These are phyloP conservation scores for Patella pellucida DNA, from an alignment of 2,888 invertebrate genomes.

Conservation along the genomic window DNA sequence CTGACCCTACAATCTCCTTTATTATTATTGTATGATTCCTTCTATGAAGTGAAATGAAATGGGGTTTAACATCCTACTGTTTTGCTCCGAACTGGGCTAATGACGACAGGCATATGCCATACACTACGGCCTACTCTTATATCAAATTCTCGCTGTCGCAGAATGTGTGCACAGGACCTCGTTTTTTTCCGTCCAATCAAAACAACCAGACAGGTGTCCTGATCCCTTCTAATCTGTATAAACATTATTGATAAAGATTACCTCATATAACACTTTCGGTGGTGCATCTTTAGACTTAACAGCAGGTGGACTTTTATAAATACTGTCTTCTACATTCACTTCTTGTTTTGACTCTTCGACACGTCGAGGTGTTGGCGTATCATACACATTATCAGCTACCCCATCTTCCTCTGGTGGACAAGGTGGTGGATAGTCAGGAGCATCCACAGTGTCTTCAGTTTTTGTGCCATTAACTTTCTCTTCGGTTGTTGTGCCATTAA, in stretches of 20 bases:
- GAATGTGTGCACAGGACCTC: too few relatives aligned
- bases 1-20: too few relatives aligned
- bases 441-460: conserved; percentile 16
- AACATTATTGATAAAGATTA: conserved; percentile 24
- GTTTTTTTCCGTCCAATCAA: too few relatives aligned
- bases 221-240: background rate
- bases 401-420: conserved; percentile 27
- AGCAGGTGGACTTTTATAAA: conserved; percentile 49
- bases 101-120: too few relatives aligned
- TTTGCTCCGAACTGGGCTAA: too few relatives aligned
- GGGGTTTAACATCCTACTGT: too few relatives aligned
- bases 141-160: too few relatives aligned
- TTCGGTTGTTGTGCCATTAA: conserved; percentile 18
- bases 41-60: too few relatives aligned
- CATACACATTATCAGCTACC: conserved; percentile 40
- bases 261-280: conserved; percentile 43
- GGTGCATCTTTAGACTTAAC: conserved; percentile 49
- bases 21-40: too few relatives aligned
- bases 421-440: conserved; percentile 35
- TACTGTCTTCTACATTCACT: conserved; percentile 8
- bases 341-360: conserved; percentile 1
- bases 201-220: too few relatives aligned
- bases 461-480: conserved; percentile 26
- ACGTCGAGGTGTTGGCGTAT: conserved; percentile 11
- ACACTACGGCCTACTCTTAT: too few relatives aligned